These are phyloP conservation scores for Conopomorpha cramerella DNA, from an alignment of 1,140 invertebrate genomes.

Conservation along the genomic window DNA sequence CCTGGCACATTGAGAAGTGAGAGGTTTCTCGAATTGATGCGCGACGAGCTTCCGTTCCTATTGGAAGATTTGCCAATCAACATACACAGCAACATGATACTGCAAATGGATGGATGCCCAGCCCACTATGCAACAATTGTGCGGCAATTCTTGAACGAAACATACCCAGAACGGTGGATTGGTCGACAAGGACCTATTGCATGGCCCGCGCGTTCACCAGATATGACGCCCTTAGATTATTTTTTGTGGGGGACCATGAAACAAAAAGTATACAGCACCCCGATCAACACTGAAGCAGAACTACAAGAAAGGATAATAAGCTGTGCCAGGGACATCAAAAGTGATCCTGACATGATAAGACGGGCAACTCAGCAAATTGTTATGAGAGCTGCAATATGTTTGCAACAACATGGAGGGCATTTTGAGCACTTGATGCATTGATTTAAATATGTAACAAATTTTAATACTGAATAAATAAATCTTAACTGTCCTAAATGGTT, in stretches of 20 bases:
- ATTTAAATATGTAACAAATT: no score
- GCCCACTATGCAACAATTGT: background rate
- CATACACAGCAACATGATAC: conserved; percentile 14
- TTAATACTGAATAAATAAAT: no score
- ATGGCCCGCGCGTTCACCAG: conserved; percentile 13
- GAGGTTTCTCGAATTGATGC: conserved; percentile 20
- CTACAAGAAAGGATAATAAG: conserved; percentile 8
- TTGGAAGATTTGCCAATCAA: conserved; percentile 19
- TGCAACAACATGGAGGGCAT: no score
- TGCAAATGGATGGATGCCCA: conserved; percentile 11
- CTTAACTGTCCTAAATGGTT: no score
- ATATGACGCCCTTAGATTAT: conserved; percentile 11
- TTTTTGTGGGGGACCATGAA: conserved; percentile 12
- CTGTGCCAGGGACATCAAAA: background rate
- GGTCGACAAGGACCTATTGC: conserved; percentile 14
- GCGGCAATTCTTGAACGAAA: background rate
- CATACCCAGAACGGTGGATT: conserved; percentile 6
- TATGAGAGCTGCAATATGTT: no score
- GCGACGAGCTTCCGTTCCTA: conserved; percentile 19
- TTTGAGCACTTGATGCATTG: no score
- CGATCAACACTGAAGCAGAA: conserved; percentile 10
- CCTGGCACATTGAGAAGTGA: conserved; percentile 9
- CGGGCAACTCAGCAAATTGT: no score
- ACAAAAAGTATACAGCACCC: conserved; percentile 11
- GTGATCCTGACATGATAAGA: no score